Base-by-base conservation (phyloP, 2,113 vertebrate genomes). In the Ramphastos sulfuratus region DNA sequence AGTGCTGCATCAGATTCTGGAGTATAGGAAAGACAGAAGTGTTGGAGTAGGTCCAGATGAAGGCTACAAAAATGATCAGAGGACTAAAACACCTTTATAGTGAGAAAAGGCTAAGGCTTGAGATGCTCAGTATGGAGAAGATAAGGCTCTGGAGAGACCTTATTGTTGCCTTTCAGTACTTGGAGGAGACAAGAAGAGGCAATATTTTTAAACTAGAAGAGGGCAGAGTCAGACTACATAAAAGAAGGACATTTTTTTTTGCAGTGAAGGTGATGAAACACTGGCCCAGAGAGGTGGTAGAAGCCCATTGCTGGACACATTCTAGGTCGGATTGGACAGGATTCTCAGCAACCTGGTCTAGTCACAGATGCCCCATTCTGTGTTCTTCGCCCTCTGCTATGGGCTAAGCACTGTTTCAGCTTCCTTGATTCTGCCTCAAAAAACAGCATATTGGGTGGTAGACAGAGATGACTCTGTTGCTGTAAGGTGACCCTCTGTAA, bases 191-290 rank as follows among this genome's bases (percentile, higher is more conserved):
- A 6, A 27, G 13, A 50, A 71, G 25, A 14, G 1, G 3, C 12
- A 20, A 21, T 50, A 12, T 9, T 50, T 70, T 64, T 39, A 16
- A 77, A 50, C 2, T 31, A 33, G 64, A 66, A 31, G 20, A 48
- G 2, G 16, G 13, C 4, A 50, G 33, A 33, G 63, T 33, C 4
- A 55, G 10, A 30, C 15, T 30, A 50, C 18, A 17, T 39, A 9
- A 1, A 64, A 33, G 18, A 17, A 69, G 13, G 6, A 70, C 7
- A 17, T 55, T 48, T 48, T 56, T 48, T 56, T 55, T 79, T 23
- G 46, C 1, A 0, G 2, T 58, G 23, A n/a, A 11, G 23, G 17
- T 39, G 6, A 21, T 78, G 7, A 46, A 23, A 6, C 44, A 21
- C 27, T 31, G 27, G 7, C 3, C 12, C 15, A 48, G 23, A 63